A percentile compares a stretch with the other conserved stretches of the same genome.
phyloP scores from a whole-genome alignment of 2,113 vertebrate species.

The Platycercus adscitus region DNA sequence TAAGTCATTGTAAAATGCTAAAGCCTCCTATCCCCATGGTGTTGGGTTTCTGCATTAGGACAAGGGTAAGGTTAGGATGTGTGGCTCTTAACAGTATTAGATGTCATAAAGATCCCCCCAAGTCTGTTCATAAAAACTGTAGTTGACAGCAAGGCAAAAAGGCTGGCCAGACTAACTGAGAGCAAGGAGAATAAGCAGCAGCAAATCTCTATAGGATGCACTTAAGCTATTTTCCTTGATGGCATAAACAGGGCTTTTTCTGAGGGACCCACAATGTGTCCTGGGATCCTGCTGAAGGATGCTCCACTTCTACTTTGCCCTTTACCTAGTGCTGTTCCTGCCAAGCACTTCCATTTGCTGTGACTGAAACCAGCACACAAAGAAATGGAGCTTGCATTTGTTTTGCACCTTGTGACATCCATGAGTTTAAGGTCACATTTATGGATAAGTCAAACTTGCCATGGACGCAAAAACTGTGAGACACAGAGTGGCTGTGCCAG shows the following conservation, averaged over 20 bases:
- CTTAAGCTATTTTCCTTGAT: neutral
- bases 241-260: neutral
- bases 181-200: neutral
- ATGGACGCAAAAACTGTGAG: neutral
- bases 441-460: neutral
- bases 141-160: neutral
- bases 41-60: neutral
- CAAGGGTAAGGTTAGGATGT: neutral
- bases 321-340: neutral
- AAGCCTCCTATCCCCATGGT: rapidly evolving
- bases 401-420: neutral
- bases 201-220: neutral
- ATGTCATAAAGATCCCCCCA: neutral
- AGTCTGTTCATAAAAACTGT: neutral
- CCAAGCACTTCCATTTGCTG: neutral
- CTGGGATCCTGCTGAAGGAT: neutral
- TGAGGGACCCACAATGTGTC: neutral
- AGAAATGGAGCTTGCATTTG: neutral
- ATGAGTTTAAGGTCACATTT: neutral
- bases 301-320: neutral
- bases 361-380: neutral
- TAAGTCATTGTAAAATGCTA: neutral
- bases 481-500: neutral
- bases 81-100: neutral
- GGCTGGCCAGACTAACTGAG: neutral